Conservation (phyloP, 30 jellyfish, hydroid and myxozoan species). For the Chrysaora quinquecirrha region DNA sequence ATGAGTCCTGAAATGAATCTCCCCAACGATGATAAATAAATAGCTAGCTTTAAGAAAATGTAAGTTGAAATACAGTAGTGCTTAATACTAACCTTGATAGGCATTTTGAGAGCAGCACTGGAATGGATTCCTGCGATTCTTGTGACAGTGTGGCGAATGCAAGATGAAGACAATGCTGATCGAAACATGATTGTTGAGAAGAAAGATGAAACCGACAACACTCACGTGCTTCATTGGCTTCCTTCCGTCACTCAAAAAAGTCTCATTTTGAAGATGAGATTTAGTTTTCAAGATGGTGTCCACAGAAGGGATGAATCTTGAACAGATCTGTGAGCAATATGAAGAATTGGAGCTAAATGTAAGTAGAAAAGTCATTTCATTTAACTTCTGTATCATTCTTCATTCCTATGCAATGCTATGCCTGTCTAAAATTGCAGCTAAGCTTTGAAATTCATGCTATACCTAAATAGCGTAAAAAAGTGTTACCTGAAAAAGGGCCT, state of each 20-base stretch:
- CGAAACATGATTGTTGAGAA: conserved; percentile 14
- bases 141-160: conserved; percentile 14
- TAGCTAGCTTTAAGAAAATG: too few relatives aligned
- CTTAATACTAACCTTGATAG: conserved; percentile 58
- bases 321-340: not conserved
- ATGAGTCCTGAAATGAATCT: too few relatives aligned
- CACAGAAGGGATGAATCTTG: not conserved
- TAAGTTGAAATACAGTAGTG: too few relatives aligned
- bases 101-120: conserved; percentile 41
- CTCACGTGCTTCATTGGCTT: too few relatives aligned
- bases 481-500: too few relatives aligned
- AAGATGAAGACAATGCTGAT: not conserved
- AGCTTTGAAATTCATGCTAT: too few relatives aligned
- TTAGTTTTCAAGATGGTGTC: not conserved
- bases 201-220: not conserved
- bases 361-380: not conserved
- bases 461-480: too few relatives aligned
- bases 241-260: too few relatives aligned
- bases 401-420: too few relatives aligned
- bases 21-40: too few relatives aligned
- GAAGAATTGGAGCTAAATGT: not conserved
- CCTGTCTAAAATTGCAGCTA: too few relatives aligned
- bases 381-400: too few relatives aligned
- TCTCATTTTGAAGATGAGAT: not conserved
- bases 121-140: conserved; percentile 57